Evolutionary conservation across 2,888 invertebrate species (phyloP).

Genomic region (Pocota personata): DNA sequence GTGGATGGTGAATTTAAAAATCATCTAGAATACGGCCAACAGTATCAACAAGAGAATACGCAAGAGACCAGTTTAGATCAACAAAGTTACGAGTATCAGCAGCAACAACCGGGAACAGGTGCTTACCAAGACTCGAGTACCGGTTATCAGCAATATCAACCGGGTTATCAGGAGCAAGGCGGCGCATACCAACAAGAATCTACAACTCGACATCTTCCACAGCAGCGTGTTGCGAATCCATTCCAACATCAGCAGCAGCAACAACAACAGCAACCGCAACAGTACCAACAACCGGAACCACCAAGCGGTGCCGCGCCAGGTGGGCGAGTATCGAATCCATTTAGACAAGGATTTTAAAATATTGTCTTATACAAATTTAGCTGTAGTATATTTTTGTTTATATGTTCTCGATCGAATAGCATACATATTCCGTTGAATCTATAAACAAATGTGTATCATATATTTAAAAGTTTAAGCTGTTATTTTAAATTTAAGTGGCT

Average conservation of each 20-base stretch:
- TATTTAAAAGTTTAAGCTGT: slow-evolving; percentile 26
- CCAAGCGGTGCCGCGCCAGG: slow-evolving; percentile 80
- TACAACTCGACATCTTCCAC: slow-evolving; percentile 83
- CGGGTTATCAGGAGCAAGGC: slow-evolving; percentile 82
- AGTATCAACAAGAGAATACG: slow-evolving; percentile 82
- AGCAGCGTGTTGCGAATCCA: slow-evolving; percentile 86
- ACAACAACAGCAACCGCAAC: slow-evolving; percentile 79
- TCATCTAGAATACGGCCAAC: slow-evolving; percentile 89
- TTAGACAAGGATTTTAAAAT: slow-evolving; percentile 91
- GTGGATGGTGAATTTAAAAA: slow-evolving; percentile 91
- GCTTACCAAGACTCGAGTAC: slow-evolving; percentile 77
- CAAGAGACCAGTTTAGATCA: slow-evolving; percentile 88
- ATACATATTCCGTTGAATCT: slow-evolving; percentile 70
- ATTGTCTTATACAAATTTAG: slow-evolving; percentile 83
- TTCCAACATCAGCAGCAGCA: slow-evolving; percentile 86
- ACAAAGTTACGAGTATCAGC: slow-evolving; percentile 83
- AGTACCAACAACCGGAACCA: slow-evolving; percentile 80
- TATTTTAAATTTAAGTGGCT: not conserved
- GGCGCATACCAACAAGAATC: slow-evolving; percentile 80
- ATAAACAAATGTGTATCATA: not conserved
- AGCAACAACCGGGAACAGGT: slow-evolving; percentile 80
- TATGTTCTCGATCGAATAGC: slow-evolving; percentile 77
- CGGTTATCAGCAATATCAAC: slow-evolving; percentile 83
- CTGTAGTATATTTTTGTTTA: slow-evolving; percentile 80
- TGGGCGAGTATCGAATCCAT: slow-evolving; percentile 88